Conservation (phyloP, 1,140 invertebrate species). For the Heliconius hermathena region DNA sequence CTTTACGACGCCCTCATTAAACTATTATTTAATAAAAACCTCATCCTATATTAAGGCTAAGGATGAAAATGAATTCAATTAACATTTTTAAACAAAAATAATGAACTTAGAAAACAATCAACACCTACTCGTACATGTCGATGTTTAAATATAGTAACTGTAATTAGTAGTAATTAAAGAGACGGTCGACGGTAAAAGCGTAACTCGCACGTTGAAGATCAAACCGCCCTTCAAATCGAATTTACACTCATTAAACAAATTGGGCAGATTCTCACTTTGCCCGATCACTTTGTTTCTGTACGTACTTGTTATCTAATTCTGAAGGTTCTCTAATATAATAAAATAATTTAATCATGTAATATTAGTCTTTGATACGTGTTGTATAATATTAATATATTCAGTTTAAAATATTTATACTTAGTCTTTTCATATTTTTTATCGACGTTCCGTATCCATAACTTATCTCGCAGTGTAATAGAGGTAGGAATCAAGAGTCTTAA, state of each 20-base stretch:
- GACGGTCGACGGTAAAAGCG: not conserved
- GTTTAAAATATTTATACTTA: too few species aligned
- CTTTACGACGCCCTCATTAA: too few species aligned
- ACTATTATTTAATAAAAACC: too few species aligned
- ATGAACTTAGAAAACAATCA: too few species aligned
- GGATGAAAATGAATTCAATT: too few species aligned
- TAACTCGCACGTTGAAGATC: constrained; percentile 2
- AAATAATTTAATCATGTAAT: constrained; percentile 19
- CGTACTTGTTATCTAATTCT: constrained; percentile 9
- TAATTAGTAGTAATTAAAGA: not conserved
- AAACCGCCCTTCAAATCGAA: constrained; percentile 22
- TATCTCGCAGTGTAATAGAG: not conserved
- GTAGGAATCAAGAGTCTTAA: not conserved
- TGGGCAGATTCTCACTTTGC: constrained; percentile 23
- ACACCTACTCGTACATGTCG: not conserved
- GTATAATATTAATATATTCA: too few species aligned
- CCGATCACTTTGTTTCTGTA: constrained; percentile 4
- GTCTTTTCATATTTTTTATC: too few species aligned
- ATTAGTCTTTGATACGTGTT: constrained; percentile 10
- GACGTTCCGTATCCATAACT: not conserved
- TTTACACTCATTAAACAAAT: constrained; percentile 30
- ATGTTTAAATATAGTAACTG: not conserved
- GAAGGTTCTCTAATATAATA: constrained; percentile 17
- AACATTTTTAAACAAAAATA: too few species aligned
- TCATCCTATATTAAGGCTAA: too few species aligned